A percentile compares a stretch with the other conserved stretches of the same genome.
These are phyloP conservation scores for Zapus hudsonius DNA, from an alignment of 2,113 vertebrate genomes.

Conservation along the genomic window DNA sequence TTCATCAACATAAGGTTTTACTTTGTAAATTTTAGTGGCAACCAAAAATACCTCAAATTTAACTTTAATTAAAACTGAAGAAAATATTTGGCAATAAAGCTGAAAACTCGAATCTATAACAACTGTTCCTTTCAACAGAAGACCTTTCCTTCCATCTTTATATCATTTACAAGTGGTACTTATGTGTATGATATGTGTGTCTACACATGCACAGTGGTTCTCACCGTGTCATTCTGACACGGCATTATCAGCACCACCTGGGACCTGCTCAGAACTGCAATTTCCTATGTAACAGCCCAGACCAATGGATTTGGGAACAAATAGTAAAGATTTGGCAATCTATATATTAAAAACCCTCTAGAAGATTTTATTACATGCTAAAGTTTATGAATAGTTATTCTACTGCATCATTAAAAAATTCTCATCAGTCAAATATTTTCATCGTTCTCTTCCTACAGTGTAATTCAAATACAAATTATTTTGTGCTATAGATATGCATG, in stretches of 20 bases:
- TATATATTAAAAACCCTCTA: neutral
- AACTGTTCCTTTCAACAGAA: neutral
- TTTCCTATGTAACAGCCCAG: neutral
- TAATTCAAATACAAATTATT: constrained; percentile 1
- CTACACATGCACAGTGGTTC: neutral
- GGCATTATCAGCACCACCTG: neutral
- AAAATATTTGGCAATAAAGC: neutral
- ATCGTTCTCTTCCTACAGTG: neutral
- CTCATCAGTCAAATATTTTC: neutral
- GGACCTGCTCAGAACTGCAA: neutral
- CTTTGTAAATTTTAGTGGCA: neutral
- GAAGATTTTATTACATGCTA: neutral
- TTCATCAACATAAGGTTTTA: neutral
- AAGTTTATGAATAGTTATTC: neutral
- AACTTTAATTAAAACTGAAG: constrained; percentile 38
- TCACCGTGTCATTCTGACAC: neutral
- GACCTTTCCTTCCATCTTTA: neutral
- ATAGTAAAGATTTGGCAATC: neutral
- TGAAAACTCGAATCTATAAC: constrained; percentile 22
- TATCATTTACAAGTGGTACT: neutral
- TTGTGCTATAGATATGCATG: neutral
- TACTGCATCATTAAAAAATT: constrained; percentile 27
- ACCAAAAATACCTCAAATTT: neutral
- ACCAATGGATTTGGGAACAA: neutral
- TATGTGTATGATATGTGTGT: neutral